phyloP scores from a whole-genome alignment of 2,797 vertebrate genomes.

The Cossypha caffra region DNA sequence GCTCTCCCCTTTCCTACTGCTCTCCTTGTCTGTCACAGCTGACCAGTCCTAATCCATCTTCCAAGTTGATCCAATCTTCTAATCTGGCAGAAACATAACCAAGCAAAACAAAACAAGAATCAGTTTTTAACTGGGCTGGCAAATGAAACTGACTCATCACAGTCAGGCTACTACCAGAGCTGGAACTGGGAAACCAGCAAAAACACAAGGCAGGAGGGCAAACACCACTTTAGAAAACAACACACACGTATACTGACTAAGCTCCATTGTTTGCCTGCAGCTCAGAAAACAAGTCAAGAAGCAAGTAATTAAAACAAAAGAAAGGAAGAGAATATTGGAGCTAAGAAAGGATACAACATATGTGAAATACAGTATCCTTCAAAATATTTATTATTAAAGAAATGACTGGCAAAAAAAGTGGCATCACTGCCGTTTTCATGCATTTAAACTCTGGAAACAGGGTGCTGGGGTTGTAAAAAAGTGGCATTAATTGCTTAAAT shows the following conservation, averaged over 20 bases:
- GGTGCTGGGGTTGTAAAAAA: not conserved
- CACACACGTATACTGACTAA: not conserved
- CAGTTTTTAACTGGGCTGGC: not conserved
- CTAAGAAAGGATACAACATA: not conserved
- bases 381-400: not conserved
- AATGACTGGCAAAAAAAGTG: not conserved
- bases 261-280: not conserved
- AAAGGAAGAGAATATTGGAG: not conserved
- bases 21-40: not conserved
- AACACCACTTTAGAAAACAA: not conserved
- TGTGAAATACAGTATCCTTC: accelerated
- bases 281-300: not conserved
- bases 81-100: not conserved
- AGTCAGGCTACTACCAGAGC: not conserved
- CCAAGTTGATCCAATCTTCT: not conserved
- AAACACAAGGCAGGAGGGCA: not conserved
- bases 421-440: not conserved
- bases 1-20: not conserved
- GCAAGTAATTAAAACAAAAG: not conserved
- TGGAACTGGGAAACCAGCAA: not conserved
- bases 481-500: not conserved
- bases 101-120: not conserved
- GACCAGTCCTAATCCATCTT: not conserved
- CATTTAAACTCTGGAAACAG: not conserved
- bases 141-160: not conserved